phyloP scores from a whole-genome alignment of 2,797 vertebrate genomes.

The Cuculus canorus region DNA sequence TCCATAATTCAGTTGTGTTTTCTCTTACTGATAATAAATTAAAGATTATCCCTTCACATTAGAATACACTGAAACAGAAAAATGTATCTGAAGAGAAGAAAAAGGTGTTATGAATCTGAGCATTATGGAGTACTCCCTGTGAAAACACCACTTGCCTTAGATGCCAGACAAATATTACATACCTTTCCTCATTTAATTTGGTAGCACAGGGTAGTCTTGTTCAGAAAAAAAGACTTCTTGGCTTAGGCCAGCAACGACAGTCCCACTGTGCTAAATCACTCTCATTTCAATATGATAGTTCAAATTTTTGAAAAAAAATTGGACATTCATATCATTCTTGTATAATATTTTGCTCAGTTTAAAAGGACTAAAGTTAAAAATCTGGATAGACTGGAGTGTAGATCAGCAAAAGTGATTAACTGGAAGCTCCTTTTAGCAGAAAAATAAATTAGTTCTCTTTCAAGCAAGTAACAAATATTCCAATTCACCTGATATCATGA shows the following conservation, averaged over 20 bases:
- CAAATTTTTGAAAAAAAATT: not conserved
- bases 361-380: not conserved
- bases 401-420: not conserved
- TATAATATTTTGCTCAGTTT: not conserved
- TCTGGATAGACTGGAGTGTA: not conserved
- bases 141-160: not conserved
- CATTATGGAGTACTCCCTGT: not conserved
- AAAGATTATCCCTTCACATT: not conserved
- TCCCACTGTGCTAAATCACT: not conserved
- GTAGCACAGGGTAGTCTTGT: not conserved
- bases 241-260: not conserved
- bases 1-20: not conserved
- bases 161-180: not conserved
- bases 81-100: not conserved
- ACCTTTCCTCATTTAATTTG: not conserved
- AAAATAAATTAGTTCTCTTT: not conserved
- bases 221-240: not conserved
- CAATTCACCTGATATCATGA: not conserved
- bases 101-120: not conserved
- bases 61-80: not conserved
- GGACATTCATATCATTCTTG: not conserved
- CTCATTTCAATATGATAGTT: not conserved
- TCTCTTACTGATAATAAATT: conserved; percentile 13
- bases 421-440: not conserved
- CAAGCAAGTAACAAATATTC: not conserved